Evolutionary conservation across 2,888 invertebrate genomes (phyloP), one percentile per base, ranked within the genome.

Genomic region (Drosophila subsilvestris): DNA sequence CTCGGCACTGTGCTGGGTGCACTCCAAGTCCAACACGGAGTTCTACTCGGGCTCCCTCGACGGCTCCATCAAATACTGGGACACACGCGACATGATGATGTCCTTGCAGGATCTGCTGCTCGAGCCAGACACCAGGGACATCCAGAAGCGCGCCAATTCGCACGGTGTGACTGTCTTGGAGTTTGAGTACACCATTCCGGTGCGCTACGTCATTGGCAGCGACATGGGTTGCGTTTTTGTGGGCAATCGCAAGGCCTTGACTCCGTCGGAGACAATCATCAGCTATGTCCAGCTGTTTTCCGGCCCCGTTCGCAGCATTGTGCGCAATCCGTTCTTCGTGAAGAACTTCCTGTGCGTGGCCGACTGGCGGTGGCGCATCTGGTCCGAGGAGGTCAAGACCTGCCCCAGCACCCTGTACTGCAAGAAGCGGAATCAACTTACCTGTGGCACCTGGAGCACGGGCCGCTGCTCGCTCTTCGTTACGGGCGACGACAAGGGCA

Each of bases 11-110:
- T 93, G 97, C 5, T 98, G 98, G 96, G 96, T 98, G 37, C 96
- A 97, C 89, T 98, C 98, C 0, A 99, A 99, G 93, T 96, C 96
- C 0, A 97, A 98, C 27, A 96, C 96, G 0, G 98, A 99, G 91
- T 98, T 98, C 90, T 98, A 98, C 92, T 97, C 98, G 0, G 94
- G 97, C 0, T 97, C 98, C 0, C 95, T 96, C 27, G 98, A 98
- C 91, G 98, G 98, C 1, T 89, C 90, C 0, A 76, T 92, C 6
- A 87, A 88, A 44, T 91, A 88, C 94, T 96, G 96, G 96, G 96
- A 96, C 91, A 93, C 92, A 9, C 92, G 96, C 43, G 94, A 95
- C 82, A 91, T 96, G 66, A 92, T 93, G 2, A 92, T 93, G 78
- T 95, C 95, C 2, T 89, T 93, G 25, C 95, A 95, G 80, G 93